Evolutionary conservation across 1,140 invertebrate species (phyloP), one percentile per base, ranked within the genome.

Genomic region (Penaeus japonicus): DNA sequence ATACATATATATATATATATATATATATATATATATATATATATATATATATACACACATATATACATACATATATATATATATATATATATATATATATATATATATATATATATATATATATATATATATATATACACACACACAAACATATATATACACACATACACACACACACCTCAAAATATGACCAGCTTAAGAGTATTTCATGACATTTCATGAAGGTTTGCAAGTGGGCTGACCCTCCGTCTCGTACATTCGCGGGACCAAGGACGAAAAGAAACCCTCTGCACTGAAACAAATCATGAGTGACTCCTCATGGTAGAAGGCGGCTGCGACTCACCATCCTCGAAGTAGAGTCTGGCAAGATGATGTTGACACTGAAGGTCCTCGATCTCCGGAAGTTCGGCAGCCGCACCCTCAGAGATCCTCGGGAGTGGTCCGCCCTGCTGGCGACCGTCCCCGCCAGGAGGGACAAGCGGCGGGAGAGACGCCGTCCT

Each of bases 391-490:
- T 47, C 12, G 87, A 57, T 32, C 80, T 79, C 32, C 65, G 39
- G 17, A 88, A 32, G 53, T 88, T 88, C 2, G 87, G 87, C 24
- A 88, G 73, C 30, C 87, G 39, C 12, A 81, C 87, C 80, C 87
- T 88, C 20, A 88, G 54, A n/a, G 87, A 88, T 32, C 87, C 87
- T n/a, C 87, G 24, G 20, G 87, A 57, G 53, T 83, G 79, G 70
- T 88, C 87, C 12, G 87, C 79, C 62, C 87, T 83, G 54, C 47
- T 39, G 59, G 87, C 54, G 24, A 88, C 87, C 18, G 62, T 88
- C 32, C 81, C 87, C 1, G 87, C 80, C 22, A 88, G 65, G 59
- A 88, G 70, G 81, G 87, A 88, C 54, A 88, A 55, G n/a, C 87
- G 87, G 20, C 87, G 87, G 47, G 80, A 77, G 18, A 88, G 70